Evolutionary conservation across 2,888 invertebrate species (phyloP).

Genomic region (Conomelus anceps): DNA sequence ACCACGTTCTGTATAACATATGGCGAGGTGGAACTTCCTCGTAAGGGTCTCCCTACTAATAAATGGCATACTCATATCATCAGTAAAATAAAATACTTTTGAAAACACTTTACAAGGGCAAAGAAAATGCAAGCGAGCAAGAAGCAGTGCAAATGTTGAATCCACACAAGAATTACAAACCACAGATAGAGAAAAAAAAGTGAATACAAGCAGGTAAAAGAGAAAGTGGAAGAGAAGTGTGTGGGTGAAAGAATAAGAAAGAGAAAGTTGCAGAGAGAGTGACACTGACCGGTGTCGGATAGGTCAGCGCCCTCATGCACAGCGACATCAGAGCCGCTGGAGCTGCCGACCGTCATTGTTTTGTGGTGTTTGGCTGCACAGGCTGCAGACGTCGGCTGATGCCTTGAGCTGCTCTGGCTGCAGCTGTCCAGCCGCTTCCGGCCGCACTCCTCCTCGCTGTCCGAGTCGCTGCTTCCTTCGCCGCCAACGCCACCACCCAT

Average conservation of each 20-base stretch:
- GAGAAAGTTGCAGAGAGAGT: background rate
- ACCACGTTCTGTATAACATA: too few relatives aligned
- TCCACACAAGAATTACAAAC: too few relatives aligned
- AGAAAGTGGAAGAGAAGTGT: background rate
- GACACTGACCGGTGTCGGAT: conserved; percentile 33
- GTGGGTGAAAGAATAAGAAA: background rate
- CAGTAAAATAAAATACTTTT: background rate
- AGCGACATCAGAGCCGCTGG: conserved; percentile 57
- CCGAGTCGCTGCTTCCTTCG: conserved; percentile 30
- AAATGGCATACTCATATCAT: too few relatives aligned
- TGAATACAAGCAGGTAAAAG: background rate
- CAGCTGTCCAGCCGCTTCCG: conserved; percentile 24
- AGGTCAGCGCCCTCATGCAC: conserved; percentile 55
- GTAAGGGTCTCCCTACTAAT: too few relatives aligned
- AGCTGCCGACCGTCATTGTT: conserved; percentile 48
- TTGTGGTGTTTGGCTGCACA: background rate
- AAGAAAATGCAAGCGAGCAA: too few relatives aligned
- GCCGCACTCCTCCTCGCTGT: conserved; percentile 26
- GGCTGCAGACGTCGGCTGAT: background rate
- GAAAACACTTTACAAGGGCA: too few relatives aligned
- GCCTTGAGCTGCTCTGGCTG: conserved; percentile 16
- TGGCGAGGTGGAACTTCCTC: too few relatives aligned
- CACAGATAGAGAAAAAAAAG: background rate
- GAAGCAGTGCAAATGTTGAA: too few relatives aligned
- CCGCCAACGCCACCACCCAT: background rate